Evolutionary conservation across 2,113 vertebrate species (phyloP).

Genomic region (Notechis scutatus): DNA sequence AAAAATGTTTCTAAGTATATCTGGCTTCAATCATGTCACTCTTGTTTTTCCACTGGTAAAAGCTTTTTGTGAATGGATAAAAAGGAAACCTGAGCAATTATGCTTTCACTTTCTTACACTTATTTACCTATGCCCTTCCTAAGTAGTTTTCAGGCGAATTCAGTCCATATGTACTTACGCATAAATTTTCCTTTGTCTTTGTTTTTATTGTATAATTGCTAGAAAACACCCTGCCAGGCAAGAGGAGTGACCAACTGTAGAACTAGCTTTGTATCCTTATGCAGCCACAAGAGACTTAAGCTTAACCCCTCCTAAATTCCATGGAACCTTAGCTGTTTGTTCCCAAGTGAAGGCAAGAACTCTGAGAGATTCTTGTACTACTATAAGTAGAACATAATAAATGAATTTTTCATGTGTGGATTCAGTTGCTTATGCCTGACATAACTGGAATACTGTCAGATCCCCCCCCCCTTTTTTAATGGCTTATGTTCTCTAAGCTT

Average conservation of each 20-base stretch:
- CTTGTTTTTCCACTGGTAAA: background rate
- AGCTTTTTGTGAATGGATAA: background rate
- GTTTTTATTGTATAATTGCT: background rate
- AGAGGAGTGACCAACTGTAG: background rate
- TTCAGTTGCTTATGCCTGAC: background rate
- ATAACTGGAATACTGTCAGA: background rate
- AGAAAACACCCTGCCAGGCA: background rate
- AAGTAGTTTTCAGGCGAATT: background rate
- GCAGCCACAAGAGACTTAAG: background rate
- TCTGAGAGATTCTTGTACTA: background rate
- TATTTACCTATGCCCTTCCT: background rate
- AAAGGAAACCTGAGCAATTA: background rate
- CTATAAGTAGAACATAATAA: background rate
- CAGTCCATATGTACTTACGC: background rate
- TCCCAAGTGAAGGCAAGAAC: background rate
- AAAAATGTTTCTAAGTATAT: background rate
- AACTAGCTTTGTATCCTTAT: background rate
- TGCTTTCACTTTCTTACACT: background rate
- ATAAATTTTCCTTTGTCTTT: background rate
- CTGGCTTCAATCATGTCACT: background rate
- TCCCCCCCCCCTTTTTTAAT: too few relatives aligned
- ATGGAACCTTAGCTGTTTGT: background rate
- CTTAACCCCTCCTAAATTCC: background rate
- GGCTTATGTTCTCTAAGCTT: background rate
- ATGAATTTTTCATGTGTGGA: background rate